These are phyloP conservation scores for Agrochola macilenta DNA, from an alignment of 2,888 invertebrate species.

Conservation along the genomic window DNA sequence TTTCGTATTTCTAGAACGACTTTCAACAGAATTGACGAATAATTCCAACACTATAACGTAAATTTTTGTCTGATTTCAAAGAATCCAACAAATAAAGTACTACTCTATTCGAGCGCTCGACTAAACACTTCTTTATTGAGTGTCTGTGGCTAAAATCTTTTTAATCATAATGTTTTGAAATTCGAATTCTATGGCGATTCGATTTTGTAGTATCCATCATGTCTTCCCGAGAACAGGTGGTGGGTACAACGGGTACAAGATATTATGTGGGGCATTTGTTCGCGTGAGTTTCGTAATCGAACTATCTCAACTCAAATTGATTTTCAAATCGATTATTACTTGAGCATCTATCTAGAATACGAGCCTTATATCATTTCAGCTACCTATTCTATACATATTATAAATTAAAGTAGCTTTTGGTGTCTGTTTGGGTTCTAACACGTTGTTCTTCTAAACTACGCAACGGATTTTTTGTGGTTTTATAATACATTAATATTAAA, in stretches of 20 bases:
- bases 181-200: not conserved
- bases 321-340: not conserved
- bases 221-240: not conserved
- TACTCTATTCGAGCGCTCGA: not conserved
- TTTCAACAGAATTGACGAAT: no score
- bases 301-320: not conserved
- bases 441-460: no score
- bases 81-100: not conserved
- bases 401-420: no score
- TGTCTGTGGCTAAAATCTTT: not conserved
- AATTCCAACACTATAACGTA: no score
- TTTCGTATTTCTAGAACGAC: no score
- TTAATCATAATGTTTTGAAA: not conserved
- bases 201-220: not conserved
- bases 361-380: no score
- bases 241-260: not conserved
- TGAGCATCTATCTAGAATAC: constrained; percentile 3
- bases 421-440: no score
- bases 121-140: not conserved
- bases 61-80: not conserved
- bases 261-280: not conserved
- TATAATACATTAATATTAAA: no score
- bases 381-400: no score
- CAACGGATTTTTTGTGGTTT: no score
- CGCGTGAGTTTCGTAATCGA: not conserved